Percentiles rank a stretch among this genome's conserved stretches.
phyloP scores from a whole-genome alignment of 2,888 invertebrate species.

The Agrilus mali region DNA sequence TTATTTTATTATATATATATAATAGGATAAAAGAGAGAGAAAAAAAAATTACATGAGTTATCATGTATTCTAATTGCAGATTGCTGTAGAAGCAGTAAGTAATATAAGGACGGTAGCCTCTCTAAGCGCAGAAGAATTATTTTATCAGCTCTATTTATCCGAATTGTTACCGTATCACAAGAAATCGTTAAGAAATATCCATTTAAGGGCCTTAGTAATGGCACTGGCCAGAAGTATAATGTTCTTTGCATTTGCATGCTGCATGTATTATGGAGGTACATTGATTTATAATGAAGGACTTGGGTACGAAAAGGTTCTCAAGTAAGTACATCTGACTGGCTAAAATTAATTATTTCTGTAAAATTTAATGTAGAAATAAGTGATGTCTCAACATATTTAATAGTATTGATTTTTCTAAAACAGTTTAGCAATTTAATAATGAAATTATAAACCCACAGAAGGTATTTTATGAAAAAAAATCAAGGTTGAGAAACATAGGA shows the following conservation, averaged over 20 bases:
- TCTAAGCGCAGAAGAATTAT: slow-evolving; percentile 55
- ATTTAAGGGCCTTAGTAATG: slow-evolving; percentile 55
- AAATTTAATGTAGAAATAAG: too few relatives aligned
- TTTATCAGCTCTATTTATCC: slow-evolving; percentile 48
- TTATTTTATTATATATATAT: too few relatives aligned
- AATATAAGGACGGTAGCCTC: slow-evolving; percentile 69
- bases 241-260: slow-evolving; percentile 58
- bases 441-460: too few relatives aligned
- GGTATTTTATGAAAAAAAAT: too few relatives aligned
- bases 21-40: too few relatives aligned
- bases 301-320: slow-evolving; percentile 49
- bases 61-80: slow-evolving; percentile 27
- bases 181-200: slow-evolving; percentile 45
- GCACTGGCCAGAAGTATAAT: slow-evolving; percentile 60
- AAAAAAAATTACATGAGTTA: too few relatives aligned
- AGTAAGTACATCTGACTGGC: slow-evolving; percentile 39
- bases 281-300: slow-evolving; percentile 48
- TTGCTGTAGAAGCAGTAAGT: slow-evolving; percentile 66
- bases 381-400: too few relatives aligned
- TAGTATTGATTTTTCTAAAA: too few relatives aligned
- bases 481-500: too few relatives aligned
- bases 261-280: slow-evolving; percentile 62
- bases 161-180: slow-evolving; percentile 47
- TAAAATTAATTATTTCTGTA: neutral
- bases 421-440: too few relatives aligned